Evolutionary conservation across 2,113 vertebrate genomes (phyloP).

Genomic region (Bothrops jararaca): DNA sequence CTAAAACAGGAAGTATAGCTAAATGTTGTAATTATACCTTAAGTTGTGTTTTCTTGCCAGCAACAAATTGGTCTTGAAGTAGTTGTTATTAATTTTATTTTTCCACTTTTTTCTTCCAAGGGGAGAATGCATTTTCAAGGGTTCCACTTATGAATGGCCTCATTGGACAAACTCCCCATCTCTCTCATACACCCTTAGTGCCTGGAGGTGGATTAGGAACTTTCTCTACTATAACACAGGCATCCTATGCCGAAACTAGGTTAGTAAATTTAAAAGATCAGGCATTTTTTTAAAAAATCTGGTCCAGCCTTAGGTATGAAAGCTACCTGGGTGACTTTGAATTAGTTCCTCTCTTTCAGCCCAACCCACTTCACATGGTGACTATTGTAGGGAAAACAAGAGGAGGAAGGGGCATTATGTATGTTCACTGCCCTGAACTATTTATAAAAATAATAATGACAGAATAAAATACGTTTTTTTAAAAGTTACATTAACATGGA

Average conservation of each 20-base stretch:
- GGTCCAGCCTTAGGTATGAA: not conserved
- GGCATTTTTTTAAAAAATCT: not conserved
- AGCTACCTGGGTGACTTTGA: not conserved
- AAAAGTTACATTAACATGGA: not conserved
- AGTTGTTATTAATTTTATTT: not conserved
- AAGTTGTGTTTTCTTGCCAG: not conserved
- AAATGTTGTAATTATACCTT: not conserved
- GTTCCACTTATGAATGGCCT: constrained; percentile 88
- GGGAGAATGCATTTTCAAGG: constrained; percentile 78
- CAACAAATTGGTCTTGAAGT: not conserved
- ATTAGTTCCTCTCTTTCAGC: not conserved
- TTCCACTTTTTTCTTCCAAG: constrained; percentile 61
- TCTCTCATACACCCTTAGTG: constrained; percentile 71
- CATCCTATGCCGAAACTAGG: constrained; percentile 74
- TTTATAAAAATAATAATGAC: not conserved
- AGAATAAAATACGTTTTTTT: not conserved
- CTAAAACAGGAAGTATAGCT: not conserved
- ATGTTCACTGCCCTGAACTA: not conserved
- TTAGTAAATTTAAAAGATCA: constrained; percentile 36
- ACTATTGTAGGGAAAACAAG: not conserved
- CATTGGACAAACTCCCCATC: constrained; percentile 76
- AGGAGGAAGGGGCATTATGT: not conserved
- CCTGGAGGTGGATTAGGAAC: constrained; percentile 68
- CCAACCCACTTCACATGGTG: not conserved
- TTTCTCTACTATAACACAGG: constrained; percentile 79